Conservation (phyloP, 2,113 vertebrate genomes). For the Lamprotornis superbus region DNA sequence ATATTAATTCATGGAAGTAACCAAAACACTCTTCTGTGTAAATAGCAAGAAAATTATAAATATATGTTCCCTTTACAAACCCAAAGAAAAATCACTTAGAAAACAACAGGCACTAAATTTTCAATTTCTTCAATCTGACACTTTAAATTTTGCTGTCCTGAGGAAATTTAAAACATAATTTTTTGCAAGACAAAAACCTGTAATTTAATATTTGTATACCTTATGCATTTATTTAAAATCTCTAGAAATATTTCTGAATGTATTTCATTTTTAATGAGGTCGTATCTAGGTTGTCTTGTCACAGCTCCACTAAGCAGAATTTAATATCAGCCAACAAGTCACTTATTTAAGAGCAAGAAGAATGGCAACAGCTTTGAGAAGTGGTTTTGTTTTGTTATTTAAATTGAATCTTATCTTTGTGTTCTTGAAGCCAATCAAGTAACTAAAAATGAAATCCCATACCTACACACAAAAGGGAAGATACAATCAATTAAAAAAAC, state of each 20-base stretch:
- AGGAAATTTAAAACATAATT: background rate
- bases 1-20: background rate
- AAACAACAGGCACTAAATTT: background rate
- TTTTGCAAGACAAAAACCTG: background rate
- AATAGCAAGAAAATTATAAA: background rate
- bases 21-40: background rate
- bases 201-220: background rate
- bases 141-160: background rate
- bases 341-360: background rate
- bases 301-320: background rate
- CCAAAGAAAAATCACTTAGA: background rate
- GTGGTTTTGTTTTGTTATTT: background rate
- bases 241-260: background rate
- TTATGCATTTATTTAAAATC: background rate
- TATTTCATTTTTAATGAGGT: background rate
- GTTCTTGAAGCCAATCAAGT: background rate
- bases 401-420: background rate
- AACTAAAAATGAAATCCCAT: background rate
- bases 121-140: background rate
- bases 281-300: background rate
- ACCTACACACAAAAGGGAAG: background rate
- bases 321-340: background rate
- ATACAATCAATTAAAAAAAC: background rate
- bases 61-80: background rate
- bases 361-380: background rate